Evolutionary conservation across 2,888 invertebrate species (phyloP).

Genomic region (Phragmatobia fuliginosa): DNA sequence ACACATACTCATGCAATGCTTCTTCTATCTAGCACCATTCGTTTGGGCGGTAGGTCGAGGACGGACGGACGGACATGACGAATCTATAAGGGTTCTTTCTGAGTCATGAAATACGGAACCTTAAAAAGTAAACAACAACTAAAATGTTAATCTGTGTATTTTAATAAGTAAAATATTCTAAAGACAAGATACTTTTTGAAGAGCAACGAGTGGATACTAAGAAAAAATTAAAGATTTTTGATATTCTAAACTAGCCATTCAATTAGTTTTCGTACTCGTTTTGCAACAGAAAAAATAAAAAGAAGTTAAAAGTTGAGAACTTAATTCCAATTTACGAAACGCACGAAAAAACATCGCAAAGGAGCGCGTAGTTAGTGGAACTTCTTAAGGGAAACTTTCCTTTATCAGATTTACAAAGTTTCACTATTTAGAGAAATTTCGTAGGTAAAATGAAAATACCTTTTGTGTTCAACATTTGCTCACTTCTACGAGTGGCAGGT

Average conservation of each 20-base stretch:
- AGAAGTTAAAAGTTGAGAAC: conserved; percentile 12
- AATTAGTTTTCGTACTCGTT: conserved; percentile 9
- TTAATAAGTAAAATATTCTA: too few species aligned
- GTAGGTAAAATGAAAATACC: conserved; percentile 13
- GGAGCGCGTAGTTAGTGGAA: conserved; percentile 14
- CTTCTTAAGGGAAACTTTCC: conserved; percentile 12
- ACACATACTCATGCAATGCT: too few species aligned
- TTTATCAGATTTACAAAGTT: conserved; percentile 19
- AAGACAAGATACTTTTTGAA: too few species aligned
- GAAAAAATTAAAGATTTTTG: too few species aligned
- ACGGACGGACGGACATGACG: too few species aligned
- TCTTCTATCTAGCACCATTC: too few species aligned
- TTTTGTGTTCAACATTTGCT: background rate
- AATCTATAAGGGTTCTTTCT: too few species aligned
- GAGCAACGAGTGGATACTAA: too few species aligned
- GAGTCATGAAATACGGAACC: too few species aligned
- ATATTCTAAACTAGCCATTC: conserved; percentile 14
- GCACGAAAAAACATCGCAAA: conserved; percentile 19
- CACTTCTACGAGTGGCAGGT: background rate
- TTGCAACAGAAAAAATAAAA: conserved; percentile 12
- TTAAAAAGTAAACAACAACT: too few species aligned
- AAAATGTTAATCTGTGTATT: too few species aligned
- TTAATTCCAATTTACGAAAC: conserved; percentile 22
- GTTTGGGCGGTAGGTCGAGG: too few species aligned
- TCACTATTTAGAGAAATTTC: conserved; percentile 9